Conservation (phyloP, 2,113 vertebrate genomes). For the Lophotis ruficrista region DNA sequence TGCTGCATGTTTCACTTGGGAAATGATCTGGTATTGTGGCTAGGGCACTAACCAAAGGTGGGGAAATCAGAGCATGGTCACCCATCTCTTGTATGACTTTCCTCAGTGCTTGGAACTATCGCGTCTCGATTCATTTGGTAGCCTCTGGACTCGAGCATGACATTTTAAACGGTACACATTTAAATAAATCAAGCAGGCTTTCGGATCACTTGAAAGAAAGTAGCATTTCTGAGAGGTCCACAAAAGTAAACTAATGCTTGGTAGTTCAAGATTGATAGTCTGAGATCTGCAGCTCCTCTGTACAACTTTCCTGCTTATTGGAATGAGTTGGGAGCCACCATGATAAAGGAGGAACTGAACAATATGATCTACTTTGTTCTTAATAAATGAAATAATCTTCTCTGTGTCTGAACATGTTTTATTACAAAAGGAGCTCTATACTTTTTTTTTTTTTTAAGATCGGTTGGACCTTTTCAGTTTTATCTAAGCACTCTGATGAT, state of each 20-base stretch:
- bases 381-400: not conserved
- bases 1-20: not conserved
- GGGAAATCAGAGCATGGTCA: not conserved
- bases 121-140: accelerated
- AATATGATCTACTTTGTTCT: not conserved
- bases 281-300: not conserved
- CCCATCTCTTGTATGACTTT: not conserved
- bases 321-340: not conserved
- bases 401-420: not conserved
- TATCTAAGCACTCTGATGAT: not conserved
- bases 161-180: not conserved
- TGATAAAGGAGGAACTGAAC: not conserved
- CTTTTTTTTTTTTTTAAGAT: not conserved
- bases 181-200: not conserved
- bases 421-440: not conserved
- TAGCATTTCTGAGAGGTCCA: not conserved
- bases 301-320: not conserved
- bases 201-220: not conserved
- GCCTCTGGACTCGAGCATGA: not conserved
- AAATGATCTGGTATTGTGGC: not conserved
- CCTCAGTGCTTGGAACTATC: not conserved
- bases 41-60: not conserved
- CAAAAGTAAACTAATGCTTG: not conserved
- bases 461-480: not conserved
- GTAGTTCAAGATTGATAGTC: not conserved